phyloP scores from a whole-genome alignment of 1,140 invertebrate species.

The Euura lappo region DNA sequence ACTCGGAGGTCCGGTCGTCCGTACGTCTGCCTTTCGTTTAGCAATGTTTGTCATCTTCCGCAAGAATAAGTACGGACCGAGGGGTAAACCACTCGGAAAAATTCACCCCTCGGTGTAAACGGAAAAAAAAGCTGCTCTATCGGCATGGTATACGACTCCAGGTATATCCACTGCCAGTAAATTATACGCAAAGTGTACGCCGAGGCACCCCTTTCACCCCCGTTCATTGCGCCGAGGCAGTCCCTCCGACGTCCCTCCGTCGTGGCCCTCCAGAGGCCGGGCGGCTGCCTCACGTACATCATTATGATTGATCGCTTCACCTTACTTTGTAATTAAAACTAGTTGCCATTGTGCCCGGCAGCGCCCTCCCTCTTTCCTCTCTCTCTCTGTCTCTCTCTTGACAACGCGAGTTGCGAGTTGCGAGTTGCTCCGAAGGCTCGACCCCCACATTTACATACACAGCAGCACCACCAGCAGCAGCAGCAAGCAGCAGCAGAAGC shows the following conservation, averaged over 20 bases:
- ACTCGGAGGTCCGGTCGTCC: conserved; percentile 23
- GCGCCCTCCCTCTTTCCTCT: conserved; percentile 25
- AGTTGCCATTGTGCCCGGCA: conserved; percentile 58
- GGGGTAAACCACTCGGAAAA: too few species aligned
- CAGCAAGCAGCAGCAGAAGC: background rate
- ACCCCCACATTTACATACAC: background rate
- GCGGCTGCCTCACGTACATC: conserved; percentile 60
- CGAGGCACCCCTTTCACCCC: conserved; percentile 43
- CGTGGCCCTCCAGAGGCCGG: conserved; percentile 52
- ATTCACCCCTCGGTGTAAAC: too few species aligned
- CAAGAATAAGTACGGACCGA: too few species aligned
- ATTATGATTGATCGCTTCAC: conserved; percentile 64
- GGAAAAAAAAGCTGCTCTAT: conserved; percentile 2
- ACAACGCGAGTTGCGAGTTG: too few species aligned
- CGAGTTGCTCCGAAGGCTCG: background rate
- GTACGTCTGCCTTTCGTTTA: too few species aligned
- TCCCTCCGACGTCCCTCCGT: conserved; percentile 32
- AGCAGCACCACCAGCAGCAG: background rate
- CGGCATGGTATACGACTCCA: conserved; percentile 53
- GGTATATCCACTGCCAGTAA: conserved; percentile 61
- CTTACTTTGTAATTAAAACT: conserved; percentile 65
- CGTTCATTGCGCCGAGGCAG: conserved; percentile 20
- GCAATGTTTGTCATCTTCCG: too few species aligned
- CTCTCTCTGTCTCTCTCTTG: conserved; percentile 24
- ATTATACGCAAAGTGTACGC: conserved; percentile 63